These are phyloP conservation scores for Prinia subflava DNA, from an alignment of 2,113 vertebrate genomes.

Conservation along the genomic window DNA sequence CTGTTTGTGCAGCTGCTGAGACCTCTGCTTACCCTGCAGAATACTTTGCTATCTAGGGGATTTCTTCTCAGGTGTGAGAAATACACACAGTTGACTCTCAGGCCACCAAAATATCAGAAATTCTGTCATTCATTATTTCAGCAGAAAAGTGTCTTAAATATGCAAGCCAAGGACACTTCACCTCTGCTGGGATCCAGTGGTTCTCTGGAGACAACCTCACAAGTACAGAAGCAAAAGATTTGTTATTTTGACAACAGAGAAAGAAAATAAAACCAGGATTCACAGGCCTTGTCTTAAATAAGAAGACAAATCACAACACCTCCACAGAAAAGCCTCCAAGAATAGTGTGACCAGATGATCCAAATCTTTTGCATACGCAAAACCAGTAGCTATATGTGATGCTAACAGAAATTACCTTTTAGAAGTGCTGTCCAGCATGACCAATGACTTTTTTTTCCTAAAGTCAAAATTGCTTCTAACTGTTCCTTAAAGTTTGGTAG, in stretches of 20 bases:
- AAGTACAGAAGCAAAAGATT: neutral
- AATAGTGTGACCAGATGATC: neutral
- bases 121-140: neutral
- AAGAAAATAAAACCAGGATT: neutral
- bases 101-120: neutral
- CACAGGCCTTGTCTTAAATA: neutral
- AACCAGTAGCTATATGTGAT: neutral
- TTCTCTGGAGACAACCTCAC: neutral
- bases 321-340: neutral
- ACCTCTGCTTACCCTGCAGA: neutral
- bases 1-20: neutral
- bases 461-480: neutral
- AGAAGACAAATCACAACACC: neutral
- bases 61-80: neutral
- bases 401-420: neutral
- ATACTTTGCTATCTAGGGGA: rapidly evolving
- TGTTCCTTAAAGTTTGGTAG: neutral
- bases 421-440: neutral
- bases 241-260: neutral
- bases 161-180: neutral
- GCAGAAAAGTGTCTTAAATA: neutral
- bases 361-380: neutral
- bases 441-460: neutral
- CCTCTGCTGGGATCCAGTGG: neutral
- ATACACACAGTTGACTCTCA: neutral